Base-by-base conservation (phyloP, 2,797 vertebrate genomes). In the Macropus fuliginosus region DNA sequence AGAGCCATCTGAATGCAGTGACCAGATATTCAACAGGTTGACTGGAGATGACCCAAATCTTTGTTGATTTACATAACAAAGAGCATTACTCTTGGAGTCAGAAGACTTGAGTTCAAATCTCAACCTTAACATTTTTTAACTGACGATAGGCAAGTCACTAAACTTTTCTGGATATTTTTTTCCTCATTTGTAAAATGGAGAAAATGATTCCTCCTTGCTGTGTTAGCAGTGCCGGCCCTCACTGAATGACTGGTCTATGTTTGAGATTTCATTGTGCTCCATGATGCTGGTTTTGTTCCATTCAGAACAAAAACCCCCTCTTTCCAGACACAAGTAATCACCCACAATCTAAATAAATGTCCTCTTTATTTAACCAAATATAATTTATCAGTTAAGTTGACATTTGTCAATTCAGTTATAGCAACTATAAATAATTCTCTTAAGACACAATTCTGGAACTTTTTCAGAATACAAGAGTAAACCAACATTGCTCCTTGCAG, bases 361-460 rank as follows among this genome's bases (percentile, higher is more conserved):
- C 98, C 98, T 98, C 98, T 99, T 99, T 99, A 99, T 99, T 99
- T 99, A 98, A 98, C 98, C 98, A 98, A 99, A 99, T 98, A 99
- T 99, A 99, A 99, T 99, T 99, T 98, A 99, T 98, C 98, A 97
- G 97, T 98, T 98, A 98, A 94, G 98, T 98, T 97, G 98, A 98
- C 98, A 98, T 98, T 95, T 98, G 98, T 98, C 98, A 98, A 98
- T 98, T 98, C 98, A 98, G 98, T 98, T 98, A 98, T 94, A 98
- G 96, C 95, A 98, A 98, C 98, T 98, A 98, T 99, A 99, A 99
- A 99, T 99, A 99, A 98, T 98, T 98, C 96, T 98, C 93, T 96
- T 98, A 98, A 98, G 98, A 98, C 98, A 98, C 97, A 97, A 94
- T 98, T 98, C 94, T 97, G 93, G 96, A 95, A 96, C 94, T 97